A percentile compares a stretch with the other conserved stretches of the same genome.
These are phyloP conservation scores for Drosophila littoralis DNA, from an alignment of 1,140 invertebrate genomes.

Conservation along the genomic window DNA sequence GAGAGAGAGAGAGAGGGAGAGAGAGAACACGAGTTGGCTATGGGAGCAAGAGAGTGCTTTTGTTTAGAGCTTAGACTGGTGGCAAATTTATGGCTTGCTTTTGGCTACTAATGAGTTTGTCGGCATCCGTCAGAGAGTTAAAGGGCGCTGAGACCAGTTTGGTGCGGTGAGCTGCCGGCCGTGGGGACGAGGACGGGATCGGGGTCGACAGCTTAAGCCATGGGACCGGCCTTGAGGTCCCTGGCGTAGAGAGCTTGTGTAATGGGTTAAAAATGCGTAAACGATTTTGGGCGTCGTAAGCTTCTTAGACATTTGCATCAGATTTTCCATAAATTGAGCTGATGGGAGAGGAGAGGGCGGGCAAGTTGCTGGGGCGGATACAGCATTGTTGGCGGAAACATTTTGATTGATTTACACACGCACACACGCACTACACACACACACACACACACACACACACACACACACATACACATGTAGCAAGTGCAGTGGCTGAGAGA, in stretches of 20 bases:
- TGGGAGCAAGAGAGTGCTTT: slow-evolving; percentile 21
- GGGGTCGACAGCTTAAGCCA: slow-evolving; percentile 32
- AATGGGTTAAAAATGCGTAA: slow-evolving; percentile 81
- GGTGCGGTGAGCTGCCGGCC: background rate
- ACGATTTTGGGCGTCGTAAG: slow-evolving; percentile 75
- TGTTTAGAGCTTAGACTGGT: slow-evolving; percentile 56
- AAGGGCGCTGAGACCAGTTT: slow-evolving; percentile 10
- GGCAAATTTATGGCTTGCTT: slow-evolving; percentile 78
- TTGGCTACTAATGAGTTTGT: slow-evolving; percentile 80
- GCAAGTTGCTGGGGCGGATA: slow-evolving; percentile 22
- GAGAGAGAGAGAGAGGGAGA: background rate
- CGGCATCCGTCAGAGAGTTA: slow-evolving; percentile 64
- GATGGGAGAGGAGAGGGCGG: background rate
- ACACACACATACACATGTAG: slow-evolving; percentile 19
- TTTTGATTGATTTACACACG: slow-evolving; percentile 79
- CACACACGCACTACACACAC: too few relatives aligned
- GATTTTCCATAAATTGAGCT: slow-evolving; percentile 74
- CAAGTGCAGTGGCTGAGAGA: slow-evolving; percentile 21
- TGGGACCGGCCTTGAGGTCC: slow-evolving; percentile 27
- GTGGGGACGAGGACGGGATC: background rate
- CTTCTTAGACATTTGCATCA: slow-evolving; percentile 78
- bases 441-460: slow-evolving; percentile 28
- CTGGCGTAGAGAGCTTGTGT: slow-evolving; percentile 8
- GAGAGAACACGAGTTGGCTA: background rate
- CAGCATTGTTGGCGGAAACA: slow-evolving; percentile 58